phyloP scores from a whole-genome alignment of 2,888 invertebrate genomes.

The Andricus quercusramuli region DNA sequence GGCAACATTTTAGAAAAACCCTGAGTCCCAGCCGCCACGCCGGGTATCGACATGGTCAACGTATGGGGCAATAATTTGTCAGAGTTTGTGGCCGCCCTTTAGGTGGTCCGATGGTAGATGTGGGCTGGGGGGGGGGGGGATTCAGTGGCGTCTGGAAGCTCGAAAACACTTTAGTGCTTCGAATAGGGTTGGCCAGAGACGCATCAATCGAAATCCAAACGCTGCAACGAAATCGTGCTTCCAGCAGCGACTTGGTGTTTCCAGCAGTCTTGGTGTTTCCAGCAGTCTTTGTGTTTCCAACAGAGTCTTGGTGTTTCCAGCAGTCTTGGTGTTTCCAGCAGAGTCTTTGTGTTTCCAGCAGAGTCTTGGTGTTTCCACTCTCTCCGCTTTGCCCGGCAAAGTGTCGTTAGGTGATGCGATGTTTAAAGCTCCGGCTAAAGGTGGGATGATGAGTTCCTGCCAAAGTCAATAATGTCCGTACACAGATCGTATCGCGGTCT shows the following conservation, averaged over 20 bases:
- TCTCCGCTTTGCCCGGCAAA: slow-evolving; percentile 56
- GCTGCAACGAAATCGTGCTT: slow-evolving; percentile 55
- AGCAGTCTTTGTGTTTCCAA: slow-evolving; percentile 49
- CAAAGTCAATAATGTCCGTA: slow-evolving; percentile 10
- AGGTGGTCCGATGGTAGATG: neutral
- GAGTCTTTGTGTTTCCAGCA: slow-evolving; percentile 48
- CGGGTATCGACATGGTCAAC: slow-evolving; percentile 28
- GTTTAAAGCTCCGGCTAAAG: slow-evolving; percentile 47
- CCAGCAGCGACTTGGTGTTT: too few relatives aligned
- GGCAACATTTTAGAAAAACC: too few relatives aligned
- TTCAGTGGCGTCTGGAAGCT: slow-evolving; percentile 58
- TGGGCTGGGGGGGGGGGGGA: slow-evolving; percentile 9
- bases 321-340: slow-evolving; percentile 44
- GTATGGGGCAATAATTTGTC: slow-evolving; percentile 45
- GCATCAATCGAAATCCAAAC: slow-evolving; percentile 69
- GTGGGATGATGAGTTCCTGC: neutral
- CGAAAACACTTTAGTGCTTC: slow-evolving; percentile 65
- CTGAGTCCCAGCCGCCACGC: neutral
- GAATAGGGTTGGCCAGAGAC: slow-evolving; percentile 63
- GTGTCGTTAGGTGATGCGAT: slow-evolving; percentile 51
- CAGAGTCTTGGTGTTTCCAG: neutral
- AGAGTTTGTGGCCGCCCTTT: slow-evolving; percentile 37
- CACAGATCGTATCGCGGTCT: slow-evolving; percentile 26
- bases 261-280: too few relatives aligned
- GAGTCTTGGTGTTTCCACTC: slow-evolving; percentile 54